Base-by-base conservation (phyloP, 2,113 vertebrate species). In the Verasper variegatus region DNA sequence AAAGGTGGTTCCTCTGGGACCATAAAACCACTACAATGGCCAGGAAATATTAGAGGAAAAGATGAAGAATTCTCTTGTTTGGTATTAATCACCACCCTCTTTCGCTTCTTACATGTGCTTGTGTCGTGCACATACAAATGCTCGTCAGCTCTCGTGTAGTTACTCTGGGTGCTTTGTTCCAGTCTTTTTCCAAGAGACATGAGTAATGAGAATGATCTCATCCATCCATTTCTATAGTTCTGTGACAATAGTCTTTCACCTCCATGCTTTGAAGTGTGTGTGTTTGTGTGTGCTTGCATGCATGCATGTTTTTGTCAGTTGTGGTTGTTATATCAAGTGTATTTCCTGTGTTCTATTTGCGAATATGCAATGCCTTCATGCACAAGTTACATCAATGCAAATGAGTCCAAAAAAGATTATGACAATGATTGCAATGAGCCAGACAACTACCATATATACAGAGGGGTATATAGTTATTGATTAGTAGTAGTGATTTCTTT, bases 21-120 rank as follows among this genome's bases (percentile, higher is more conserved):
- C 67, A 68, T 79, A 78, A 80, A 86, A 68, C 78, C 68, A 74
- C 72, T 74, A 59, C 79, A 83, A 56, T 56, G 42, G 8, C 47
- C 45, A 14, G 23, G 31, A 82, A 76, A 67, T 76, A 61, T 68
- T 54, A 58, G 45, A 67, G 20, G 21, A 72, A 71, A 2, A 74
- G 23, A 69, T 70, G 51, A 81, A 37, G 61, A 68, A 80, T 74
- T 20, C 73, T 66, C 55, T 58, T 52, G 51, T 85, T 74, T 26
- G 74, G 57, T 51, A 59, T 84, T 74, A 74, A 84, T 88, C 82
- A 71, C 35, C 0, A 49, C 49, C 68, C 17, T 84, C 47, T 60
- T 64, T 76, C 11, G 4, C 31, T 83, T 68, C 24, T 40, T 31
- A 58, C 60, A 56, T 21, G 1, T 2, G 0, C 58, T 27, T 5